Evolutionary conservation across 2,888 invertebrate genomes (phyloP).

Genomic region (Lottia gigantea): DNA sequence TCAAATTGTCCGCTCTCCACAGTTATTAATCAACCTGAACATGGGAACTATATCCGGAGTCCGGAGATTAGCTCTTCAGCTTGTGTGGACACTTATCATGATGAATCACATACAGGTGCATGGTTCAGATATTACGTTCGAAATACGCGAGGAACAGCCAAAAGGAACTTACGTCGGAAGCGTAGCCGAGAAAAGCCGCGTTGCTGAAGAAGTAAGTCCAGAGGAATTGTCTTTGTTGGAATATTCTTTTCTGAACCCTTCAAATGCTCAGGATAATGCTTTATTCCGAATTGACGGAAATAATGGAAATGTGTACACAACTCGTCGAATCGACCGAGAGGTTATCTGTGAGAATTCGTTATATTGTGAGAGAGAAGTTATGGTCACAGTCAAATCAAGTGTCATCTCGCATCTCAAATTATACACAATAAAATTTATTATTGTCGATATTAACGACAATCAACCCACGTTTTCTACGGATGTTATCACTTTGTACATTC

Average conservation of each 20-base stretch:
- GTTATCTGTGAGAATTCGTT: conserved; percentile 22
- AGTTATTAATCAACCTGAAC: neutral
- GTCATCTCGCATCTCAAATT: conserved; percentile 37
- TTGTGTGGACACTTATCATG: neutral
- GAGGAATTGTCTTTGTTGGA: conserved; percentile 27
- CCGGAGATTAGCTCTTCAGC: neutral
- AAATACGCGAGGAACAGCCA: conserved; percentile 36
- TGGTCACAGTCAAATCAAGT: conserved; percentile 44
- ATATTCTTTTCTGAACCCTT: conserved; percentile 35
- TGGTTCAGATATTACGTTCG: conserved; percentile 30
- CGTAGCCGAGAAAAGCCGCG: conserved; percentile 37
- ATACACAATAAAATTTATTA: conserved; percentile 42
- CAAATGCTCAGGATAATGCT: conserved; percentile 17
- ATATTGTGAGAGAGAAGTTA: conserved; percentile 41
- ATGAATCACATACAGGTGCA: conserved; percentile 5
- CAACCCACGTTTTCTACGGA: conserved; percentile 42
- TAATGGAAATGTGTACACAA: conserved; percentile 15
- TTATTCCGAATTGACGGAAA: conserved; percentile 18
- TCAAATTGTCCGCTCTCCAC: too few species aligned
- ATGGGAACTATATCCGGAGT: conserved; percentile 2
- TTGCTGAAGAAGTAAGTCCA: conserved; percentile 30
- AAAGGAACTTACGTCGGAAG: conserved; percentile 39
- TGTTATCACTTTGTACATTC: conserved; percentile 38
- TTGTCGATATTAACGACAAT: conserved; percentile 53
- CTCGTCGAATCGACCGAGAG: conserved; percentile 20